Percentiles rank a stretch among this genome's conserved stretches.
phyloP scores from a whole-genome alignment of 2,888 invertebrate species.

The Dioctria linearis region DNA sequence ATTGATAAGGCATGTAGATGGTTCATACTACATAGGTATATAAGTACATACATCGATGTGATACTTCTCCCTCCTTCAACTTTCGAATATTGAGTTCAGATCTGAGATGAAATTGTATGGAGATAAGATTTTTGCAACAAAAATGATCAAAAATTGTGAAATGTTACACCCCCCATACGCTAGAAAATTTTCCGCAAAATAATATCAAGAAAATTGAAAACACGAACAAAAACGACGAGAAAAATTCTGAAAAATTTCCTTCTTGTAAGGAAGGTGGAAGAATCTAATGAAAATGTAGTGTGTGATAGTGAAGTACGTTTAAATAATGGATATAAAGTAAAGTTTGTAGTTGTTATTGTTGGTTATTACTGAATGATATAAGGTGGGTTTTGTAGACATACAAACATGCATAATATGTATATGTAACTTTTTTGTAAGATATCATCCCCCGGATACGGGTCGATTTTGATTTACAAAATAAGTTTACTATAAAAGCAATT shows the following conservation, averaged over 20 bases:
- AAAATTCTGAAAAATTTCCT: conserved; percentile 19
- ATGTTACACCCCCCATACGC: conserved; percentile 39
- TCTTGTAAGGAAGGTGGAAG: conserved; percentile 19
- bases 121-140: conserved; percentile 37
- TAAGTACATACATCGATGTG: background rate
- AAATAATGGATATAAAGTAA: conserved; percentile 4
- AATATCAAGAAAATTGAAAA: conserved; percentile 36
- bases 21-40: too few species aligned
- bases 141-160: conserved; percentile 27
- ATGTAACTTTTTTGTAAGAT: too few species aligned
- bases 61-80: background rate
- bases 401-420: too few species aligned
- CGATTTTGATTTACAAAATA: too few species aligned
- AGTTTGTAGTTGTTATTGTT: too few species aligned
- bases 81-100: conserved; percentile 36
- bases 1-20: too few species aligned
- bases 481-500: too few species aligned
- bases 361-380: too few species aligned
- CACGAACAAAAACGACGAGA: background rate
- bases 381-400: too few species aligned
- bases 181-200: conserved; percentile 42
- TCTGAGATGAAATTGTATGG: conserved; percentile 39
- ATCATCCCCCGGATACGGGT: too few species aligned
- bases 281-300: conserved; percentile 26
- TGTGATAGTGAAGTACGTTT: conserved; percentile 26